These are phyloP conservation scores for Suricata suricatta DNA, from an alignment of 2,113 vertebrate genomes.

Conservation along the genomic window DNA sequence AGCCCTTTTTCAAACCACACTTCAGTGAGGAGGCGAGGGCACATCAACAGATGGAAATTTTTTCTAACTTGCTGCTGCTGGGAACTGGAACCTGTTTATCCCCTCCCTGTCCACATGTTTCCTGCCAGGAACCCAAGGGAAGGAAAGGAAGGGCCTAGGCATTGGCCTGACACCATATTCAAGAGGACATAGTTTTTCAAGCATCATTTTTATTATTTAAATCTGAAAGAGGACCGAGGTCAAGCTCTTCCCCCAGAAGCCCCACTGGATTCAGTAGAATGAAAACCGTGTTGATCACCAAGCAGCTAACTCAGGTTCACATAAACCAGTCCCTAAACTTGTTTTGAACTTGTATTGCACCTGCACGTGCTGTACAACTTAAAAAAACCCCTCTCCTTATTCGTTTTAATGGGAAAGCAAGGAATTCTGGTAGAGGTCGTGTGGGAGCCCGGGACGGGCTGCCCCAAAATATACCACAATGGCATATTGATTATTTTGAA, in stretches of 20 bases:
- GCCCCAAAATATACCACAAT: neutral
- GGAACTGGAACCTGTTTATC: constrained; percentile 2
- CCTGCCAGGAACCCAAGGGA: neutral
- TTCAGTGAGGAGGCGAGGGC: neutral
- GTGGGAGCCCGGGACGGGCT: neutral
- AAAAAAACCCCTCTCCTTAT: neutral
- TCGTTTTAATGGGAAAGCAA: constrained; percentile 37
- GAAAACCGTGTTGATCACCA: constrained; percentile 10
- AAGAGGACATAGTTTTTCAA: constrained; percentile 1
- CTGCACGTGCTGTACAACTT: neutral
- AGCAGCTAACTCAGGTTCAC: constrained; percentile 13
- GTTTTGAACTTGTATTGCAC: constrained; percentile 38
- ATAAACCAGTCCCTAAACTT: constrained; percentile 21
- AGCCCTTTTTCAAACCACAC: neutral
- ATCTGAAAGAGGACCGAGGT: neutral
- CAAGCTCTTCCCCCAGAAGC: neutral
- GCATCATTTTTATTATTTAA: constrained; percentile 54
- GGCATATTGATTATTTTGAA: neutral
- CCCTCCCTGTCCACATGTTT: neutral
- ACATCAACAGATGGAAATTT: neutral
- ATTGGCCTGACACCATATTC: neutral
- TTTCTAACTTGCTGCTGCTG: constrained; percentile 10
- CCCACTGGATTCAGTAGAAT: constrained; percentile 9
- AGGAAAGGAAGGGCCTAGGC: neutral
- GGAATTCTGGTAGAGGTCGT: neutral